phyloP scores from a whole-genome alignment of 2,888 invertebrate genomes.

The Tanypteryx hageni region DNA sequence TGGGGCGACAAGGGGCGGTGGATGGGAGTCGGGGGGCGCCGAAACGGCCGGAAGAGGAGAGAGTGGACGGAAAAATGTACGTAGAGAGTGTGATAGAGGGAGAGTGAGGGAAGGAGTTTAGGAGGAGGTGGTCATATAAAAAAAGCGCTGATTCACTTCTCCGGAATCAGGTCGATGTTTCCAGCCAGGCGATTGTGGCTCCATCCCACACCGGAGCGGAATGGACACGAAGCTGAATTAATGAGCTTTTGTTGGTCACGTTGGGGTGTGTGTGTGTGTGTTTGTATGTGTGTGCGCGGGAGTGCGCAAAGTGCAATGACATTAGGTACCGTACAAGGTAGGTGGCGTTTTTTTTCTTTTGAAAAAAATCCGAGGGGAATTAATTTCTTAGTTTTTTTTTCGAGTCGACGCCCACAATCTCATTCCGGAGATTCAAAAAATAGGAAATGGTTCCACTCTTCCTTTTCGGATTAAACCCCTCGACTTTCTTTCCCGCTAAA shows the following conservation, averaged over 20 bases:
- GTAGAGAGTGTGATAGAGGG: not conserved
- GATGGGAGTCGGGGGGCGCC: not conserved
- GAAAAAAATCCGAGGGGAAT: not conserved
- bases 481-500: not conserved
- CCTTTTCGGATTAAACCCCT: not conserved
- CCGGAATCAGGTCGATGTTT: conserved; percentile 55
- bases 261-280: not conserved
- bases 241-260: conserved; percentile 44
- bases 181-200: conserved; percentile 26
- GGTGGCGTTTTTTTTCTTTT: not conserved
- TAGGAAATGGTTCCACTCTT: not conserved
- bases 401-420: not conserved
- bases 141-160: conserved; percentile 43
- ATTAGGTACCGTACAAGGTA: not conserved
- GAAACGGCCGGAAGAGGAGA: not conserved
- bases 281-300: not conserved
- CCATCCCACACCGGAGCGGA: conserved; percentile 25
- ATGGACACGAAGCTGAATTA: conserved; percentile 61
- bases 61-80: not conserved
- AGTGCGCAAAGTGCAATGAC: not conserved
- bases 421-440: not conserved
- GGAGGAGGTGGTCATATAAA: conserved; percentile 27
- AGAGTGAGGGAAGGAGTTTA: not conserved
- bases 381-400: not conserved
- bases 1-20: not conserved